Base-by-base conservation (phyloP, 2,113 vertebrate genomes). In the Noctilio leporinus region DNA sequence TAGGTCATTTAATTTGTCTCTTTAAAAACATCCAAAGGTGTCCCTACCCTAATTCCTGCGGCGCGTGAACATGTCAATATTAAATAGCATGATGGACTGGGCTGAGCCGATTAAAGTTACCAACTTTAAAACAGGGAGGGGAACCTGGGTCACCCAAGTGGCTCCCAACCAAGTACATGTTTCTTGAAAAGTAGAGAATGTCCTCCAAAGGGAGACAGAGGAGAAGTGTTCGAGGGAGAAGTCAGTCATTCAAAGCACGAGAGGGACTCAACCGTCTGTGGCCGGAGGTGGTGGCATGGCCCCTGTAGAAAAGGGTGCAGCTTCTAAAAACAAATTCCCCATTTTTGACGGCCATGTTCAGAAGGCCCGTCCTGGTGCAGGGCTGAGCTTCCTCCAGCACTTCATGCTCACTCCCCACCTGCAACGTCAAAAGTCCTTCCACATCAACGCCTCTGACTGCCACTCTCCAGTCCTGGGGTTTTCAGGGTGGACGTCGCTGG, bases 1-100 rank as follows among this genome's bases (percentile, higher is more conserved):
- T 76, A 67, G 69, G 53, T 75, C 51, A 95, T 95, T 85, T 19
- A 49, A 90, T 91, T 78, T 73, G 72, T 38, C 53, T 92, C 88
- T 95, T 93, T 59, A 22, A 90, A 86, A 81, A 64, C 19, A 90
- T 59, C 35, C 62, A 53, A n/a, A 94, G n/a, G 24, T 90, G 38
- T 65, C 59, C 28, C 14, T 28, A 15, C 26, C 43, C 69, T 83
- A 10, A 47, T 89, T 7, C 33, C 33, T 91, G 51, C 30, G 83
- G 43, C 20, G 2, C 35, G 3, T 53, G 47, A 62, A 30, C 51
- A 3, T 11, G 77, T 55, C 35, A 64, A 89, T 35, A 7, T 83
- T 80, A 75, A 81, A 78, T 19, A 64, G 35, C 26, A 84, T 9
- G 17, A 15, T 59, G 28, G 38, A 20, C 53, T 22, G 76, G 88